Evolutionary conservation across 2,113 vertebrate species (phyloP), one percentile per base, ranked within the genome.

Genomic region (Catagonus wagneri): DNA sequence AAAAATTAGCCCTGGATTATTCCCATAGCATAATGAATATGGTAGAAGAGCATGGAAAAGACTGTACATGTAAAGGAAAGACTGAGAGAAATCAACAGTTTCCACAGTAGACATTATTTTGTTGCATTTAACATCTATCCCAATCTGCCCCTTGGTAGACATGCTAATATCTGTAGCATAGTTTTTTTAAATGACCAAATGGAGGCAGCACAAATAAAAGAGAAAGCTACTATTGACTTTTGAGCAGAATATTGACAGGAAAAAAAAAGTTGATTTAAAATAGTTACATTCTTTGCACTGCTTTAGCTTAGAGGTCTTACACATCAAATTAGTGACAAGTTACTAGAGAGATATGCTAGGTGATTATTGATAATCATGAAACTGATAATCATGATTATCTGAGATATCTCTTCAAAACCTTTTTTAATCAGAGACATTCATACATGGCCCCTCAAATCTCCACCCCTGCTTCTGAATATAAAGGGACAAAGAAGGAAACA

Each of bases 341-440:
- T 93, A 89, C 72, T 63, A 91, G 60, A 61, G 20, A 39, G 17
- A 50, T 89, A 2, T 34, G 13, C 44, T 84, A 61, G 25, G 23
- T 0, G 1, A 79, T 79, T 23, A 79, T 9, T 34, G 0, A 34
- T 58, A 79, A 58, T 34, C 52, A 79, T 79, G 54, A 79, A 79
- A 58, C 15, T 79, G 54, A 58, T 34, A 34, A 25, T 34, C 13
- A 58, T 34, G 16, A 76, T 52, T 52, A 76, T 32, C 34, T 93
- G 39, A 87, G 19, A 91, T 91, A 61, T 87, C 12, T 90, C 58
- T 96, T 96, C 54, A 84, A 95, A 74, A 74, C 6, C 0, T 61
- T 78, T 63, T 65, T 87, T 86, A 78, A 75, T 80, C 60, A 92
- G n/a, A 91, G 15, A 39, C 29, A 79, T 36, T 23, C 8, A n/a